Conservation (phyloP, 2,113 vertebrate genomes). For the Gallinago media region DNA sequence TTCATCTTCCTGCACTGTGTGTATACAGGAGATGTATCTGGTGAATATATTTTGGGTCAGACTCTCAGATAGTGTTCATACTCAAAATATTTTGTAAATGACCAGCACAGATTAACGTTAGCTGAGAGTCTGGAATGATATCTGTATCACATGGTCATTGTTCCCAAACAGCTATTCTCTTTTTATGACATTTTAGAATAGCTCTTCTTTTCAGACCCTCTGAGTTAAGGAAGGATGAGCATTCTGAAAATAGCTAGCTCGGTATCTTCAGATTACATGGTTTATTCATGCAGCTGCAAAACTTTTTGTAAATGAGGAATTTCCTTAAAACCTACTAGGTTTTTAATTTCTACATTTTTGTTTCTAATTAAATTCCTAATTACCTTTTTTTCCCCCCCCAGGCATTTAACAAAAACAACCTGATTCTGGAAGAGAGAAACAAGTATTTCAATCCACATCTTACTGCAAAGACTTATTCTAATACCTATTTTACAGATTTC, state of each 20-base stretch:
- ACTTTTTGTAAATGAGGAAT: neutral
- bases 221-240: neutral
- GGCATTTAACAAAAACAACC: constrained; percentile 99
- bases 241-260: neutral
- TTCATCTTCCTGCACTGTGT: neutral
- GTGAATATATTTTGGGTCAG: neutral
- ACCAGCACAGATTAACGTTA: neutral
- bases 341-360: constrained; percentile 12
- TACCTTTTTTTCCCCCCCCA: constrained; percentile 21
- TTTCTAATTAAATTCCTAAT: neutral
- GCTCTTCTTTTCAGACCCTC: neutral
- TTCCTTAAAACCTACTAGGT: neutral
- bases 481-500: constrained; percentile 96
- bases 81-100: neutral
- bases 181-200: neutral
- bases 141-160: neutral
- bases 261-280: neutral
- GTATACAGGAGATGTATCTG: neutral
- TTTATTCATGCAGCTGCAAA: neutral
- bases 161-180: neutral
- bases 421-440: constrained; percentile 97
- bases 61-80: neutral
- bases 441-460: constrained; percentile 98
- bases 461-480: constrained; percentile 94
- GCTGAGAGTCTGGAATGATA: neutral